These are phyloP conservation scores for Poecilia gillii DNA, from an alignment of 2,797 vertebrate genomes.

Conservation along the genomic window DNA sequence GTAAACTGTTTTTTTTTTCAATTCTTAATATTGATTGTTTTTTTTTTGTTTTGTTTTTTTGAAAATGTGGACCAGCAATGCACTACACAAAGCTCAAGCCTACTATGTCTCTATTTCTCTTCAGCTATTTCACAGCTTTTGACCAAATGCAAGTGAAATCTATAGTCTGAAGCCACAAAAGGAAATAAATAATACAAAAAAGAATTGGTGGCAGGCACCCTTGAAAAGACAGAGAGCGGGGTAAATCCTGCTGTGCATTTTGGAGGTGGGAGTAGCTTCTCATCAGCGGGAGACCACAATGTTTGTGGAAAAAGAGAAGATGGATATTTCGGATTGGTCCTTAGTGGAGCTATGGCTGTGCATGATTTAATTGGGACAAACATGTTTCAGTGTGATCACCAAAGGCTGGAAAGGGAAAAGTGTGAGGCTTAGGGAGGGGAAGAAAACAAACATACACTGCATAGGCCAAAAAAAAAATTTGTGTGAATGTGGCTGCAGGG, in stretches of 20 bases:
- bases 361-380: conserved; percentile 58
- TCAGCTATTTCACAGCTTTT: conserved; percentile 35
- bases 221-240: conserved; percentile 55
- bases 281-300: conserved; percentile 53
- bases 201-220: conserved; percentile 61
- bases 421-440: conserved; percentile 46
- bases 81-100: not conserved
- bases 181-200: conserved; percentile 45
- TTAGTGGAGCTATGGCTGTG: conserved; percentile 42
- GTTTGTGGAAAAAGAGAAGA: conserved; percentile 30
- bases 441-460: conserved; percentile 57
- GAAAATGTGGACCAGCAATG: not conserved
- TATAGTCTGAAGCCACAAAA: conserved; percentile 55
- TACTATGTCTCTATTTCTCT: conserved; percentile 4
- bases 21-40: too few relatives aligned
- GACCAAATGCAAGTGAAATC: conserved; percentile 34
- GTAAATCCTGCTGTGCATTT: conserved; percentile 70
- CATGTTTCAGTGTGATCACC: conserved; percentile 56
- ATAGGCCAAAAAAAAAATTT: conserved; percentile 51
- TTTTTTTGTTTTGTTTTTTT: too few relatives aligned
- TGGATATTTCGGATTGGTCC: conserved; percentile 35
- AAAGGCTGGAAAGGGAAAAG: conserved; percentile 30
- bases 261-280: conserved; percentile 53
- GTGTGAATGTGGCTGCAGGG: conserved; percentile 33
- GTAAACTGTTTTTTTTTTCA: not conserved